A percentile compares a stretch with the other conserved stretches of the same genome.
Conservation (phyloP, 2,797 vertebrate species). For the Adelosebastes latens region DNA sequence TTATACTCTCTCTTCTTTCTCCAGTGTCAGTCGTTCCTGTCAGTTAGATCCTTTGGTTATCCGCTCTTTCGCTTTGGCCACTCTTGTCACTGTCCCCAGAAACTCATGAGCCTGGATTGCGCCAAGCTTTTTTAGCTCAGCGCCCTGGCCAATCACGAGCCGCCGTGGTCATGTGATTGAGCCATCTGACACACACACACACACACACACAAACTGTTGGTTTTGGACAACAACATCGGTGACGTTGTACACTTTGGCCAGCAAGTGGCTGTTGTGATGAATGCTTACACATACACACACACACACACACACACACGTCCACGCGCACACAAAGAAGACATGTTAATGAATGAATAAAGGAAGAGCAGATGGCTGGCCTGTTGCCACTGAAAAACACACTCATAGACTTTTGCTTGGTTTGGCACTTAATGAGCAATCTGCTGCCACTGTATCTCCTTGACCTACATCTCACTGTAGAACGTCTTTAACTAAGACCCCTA, state of each 20-base stretch:
- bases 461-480: conserved; percentile 72
- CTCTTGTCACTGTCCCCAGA: conserved; percentile 36
- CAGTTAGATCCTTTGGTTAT: conserved; percentile 55
- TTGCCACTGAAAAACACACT: conserved; percentile 80
- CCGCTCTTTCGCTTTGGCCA: neutral
- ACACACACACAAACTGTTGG: conserved; percentile 62
- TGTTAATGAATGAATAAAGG: conserved; percentile 80
- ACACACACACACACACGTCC: conserved; percentile 44
- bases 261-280: conserved; percentile 67
- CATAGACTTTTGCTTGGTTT: conserved; percentile 82
- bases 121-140: conserved; percentile 74
- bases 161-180: conserved; percentile 66
- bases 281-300: conserved; percentile 41
- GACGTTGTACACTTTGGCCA: conserved; percentile 61
- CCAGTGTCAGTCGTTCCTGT: conserved; percentile 1
- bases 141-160: conserved; percentile 64
- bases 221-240: conserved; percentile 74
- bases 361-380: conserved; percentile 80
- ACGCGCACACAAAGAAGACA: conserved; percentile 61
- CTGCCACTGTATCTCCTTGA: conserved; percentile 76
- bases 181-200: conserved; percentile 72
- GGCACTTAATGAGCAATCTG: conserved; percentile 85
- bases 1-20: neutral
- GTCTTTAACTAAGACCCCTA: conserved; percentile 51
- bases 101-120: conserved; percentile 57